phyloP scores from a whole-genome alignment of 2,113 vertebrate species.

The Indicator maculatus region DNA sequence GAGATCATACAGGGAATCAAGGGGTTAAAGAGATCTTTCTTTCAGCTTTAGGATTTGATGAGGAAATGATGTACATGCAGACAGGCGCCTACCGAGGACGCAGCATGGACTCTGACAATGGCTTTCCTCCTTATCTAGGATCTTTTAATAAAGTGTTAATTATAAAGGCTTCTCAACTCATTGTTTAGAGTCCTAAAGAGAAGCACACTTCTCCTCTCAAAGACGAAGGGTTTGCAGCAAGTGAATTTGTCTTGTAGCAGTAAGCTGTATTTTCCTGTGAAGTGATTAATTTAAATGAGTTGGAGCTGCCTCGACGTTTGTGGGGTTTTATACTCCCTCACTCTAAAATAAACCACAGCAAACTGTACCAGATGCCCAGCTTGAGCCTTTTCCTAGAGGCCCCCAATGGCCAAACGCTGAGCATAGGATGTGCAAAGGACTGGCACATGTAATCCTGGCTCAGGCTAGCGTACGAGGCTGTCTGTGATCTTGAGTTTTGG shows the following conservation, averaged over 20 bases:
- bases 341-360: background rate
- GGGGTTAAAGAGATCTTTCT: conserved; percentile 20
- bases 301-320: background rate
- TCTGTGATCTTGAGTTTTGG: background rate
- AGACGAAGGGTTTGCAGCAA: background rate
- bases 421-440: background rate
- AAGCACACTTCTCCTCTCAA: background rate
- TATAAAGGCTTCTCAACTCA: conserved; percentile 51
- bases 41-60: background rate
- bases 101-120: background rate
- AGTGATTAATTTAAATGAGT: conserved; percentile 10
- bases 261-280: background rate
- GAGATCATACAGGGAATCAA: background rate
- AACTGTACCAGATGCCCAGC: background rate
- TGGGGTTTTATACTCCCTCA: accelerated
- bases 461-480: background rate
- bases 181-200: conserved; percentile 57
- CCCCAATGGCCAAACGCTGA: accelerated
- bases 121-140: conserved; percentile 26
- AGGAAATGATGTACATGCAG: conserved; percentile 37
- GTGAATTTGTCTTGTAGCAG: background rate
- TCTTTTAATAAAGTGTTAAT: conserved; percentile 58
- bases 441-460: background rate
- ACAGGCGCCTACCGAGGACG: accelerated
- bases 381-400: background rate